Evolutionary conservation across 2,888 invertebrate genomes (phyloP).

Genomic region (Polydesmus complanatus): DNA sequence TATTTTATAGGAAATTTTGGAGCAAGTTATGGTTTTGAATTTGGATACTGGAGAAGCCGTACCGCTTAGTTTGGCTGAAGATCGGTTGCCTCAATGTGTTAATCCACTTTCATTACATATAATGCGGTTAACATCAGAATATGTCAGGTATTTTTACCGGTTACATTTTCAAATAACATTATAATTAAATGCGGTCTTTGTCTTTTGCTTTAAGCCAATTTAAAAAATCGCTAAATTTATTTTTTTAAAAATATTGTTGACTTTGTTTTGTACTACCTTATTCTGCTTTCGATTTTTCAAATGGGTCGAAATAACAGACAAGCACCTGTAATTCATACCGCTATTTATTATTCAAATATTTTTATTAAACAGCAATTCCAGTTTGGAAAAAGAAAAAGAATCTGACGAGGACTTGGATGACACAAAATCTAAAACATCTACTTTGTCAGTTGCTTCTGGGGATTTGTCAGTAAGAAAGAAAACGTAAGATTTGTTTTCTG

Average conservation of each 20-base stretch:
- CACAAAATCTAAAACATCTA: conserved; percentile 40
- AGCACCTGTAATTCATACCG: neutral
- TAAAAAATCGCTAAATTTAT: too few species aligned
- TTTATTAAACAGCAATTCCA: conserved; percentile 44
- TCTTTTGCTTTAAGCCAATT: too few species aligned
- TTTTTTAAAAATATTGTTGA: too few species aligned
- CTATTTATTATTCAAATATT: too few species aligned
- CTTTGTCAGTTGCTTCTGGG: conserved; percentile 39
- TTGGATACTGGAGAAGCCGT: conserved; percentile 67
- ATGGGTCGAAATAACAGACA: neutral
- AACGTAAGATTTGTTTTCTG: conserved; percentile 22
- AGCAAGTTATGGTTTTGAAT: conserved; percentile 56
- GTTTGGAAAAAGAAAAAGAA: conserved; percentile 41
- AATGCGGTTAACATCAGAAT: conserved; percentile 82
- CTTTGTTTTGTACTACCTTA: neutral
- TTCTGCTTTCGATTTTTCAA: neutral
- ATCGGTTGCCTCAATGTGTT: conserved; percentile 76
- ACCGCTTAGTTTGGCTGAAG: conserved; percentile 87
- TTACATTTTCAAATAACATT: too few species aligned
- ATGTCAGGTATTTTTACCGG: too few species aligned
- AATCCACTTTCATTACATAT: conserved; percentile 91
- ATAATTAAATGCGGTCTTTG: too few species aligned
- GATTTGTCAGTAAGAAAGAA: conserved; percentile 39
- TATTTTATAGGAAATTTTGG: conserved; percentile 65
- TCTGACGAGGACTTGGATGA: conserved; percentile 62